A percentile compares a stretch with the other conserved stretches of the same genome.
Evolutionary conservation across 2,797 vertebrate genomes (phyloP).

Genomic region (Pangasius sanitwongsei): DNA sequence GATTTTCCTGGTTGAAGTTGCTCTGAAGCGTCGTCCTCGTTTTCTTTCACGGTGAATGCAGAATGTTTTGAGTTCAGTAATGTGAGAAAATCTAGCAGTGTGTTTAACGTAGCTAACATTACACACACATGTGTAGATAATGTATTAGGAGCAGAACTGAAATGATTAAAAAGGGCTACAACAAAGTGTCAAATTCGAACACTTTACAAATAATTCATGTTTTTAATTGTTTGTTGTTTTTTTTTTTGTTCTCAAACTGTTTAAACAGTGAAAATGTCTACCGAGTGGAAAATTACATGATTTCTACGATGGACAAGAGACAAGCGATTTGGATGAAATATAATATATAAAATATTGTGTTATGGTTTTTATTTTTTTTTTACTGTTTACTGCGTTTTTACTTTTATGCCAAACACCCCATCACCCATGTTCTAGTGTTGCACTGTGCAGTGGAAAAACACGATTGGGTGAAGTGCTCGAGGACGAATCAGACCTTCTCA

Average conservation of each 20-base stretch:
- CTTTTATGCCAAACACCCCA: background rate
- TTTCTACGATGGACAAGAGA: background rate
- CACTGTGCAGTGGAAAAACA: background rate
- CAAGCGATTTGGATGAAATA: background rate
- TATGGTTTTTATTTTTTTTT: background rate
- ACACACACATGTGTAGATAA: background rate
- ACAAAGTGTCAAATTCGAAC: background rate
- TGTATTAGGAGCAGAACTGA: background rate
- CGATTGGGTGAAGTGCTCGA: background rate
- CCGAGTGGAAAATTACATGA: background rate
- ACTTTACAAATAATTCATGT: background rate
- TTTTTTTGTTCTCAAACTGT: background rate
- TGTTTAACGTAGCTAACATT: background rate
- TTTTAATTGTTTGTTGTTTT: background rate
- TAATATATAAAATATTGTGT: background rate
- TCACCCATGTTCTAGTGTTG: background rate
- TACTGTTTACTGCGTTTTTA: background rate
- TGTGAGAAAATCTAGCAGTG: background rate
- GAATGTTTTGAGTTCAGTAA: background rate
- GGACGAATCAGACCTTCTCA: background rate
- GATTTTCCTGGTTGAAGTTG: background rate
- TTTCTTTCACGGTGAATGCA: background rate
- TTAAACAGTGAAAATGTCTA: background rate
- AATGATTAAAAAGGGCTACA: background rate
- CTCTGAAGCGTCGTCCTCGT: background rate